Conservation (phyloP, 2,797 vertebrate genomes). For the Peromyscus attwateri region DNA sequence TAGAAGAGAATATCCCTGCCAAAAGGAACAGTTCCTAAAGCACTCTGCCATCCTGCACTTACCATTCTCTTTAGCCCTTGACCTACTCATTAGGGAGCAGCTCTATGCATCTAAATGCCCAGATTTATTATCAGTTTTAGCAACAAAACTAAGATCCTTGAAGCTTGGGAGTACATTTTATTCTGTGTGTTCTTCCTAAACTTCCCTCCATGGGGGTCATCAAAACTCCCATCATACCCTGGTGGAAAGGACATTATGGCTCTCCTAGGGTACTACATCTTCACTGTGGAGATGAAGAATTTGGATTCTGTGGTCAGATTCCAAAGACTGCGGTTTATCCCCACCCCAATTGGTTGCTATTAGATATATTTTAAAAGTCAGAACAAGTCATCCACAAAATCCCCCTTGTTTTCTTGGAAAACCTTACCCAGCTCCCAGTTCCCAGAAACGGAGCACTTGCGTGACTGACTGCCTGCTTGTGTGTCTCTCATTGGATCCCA, state of each 20-base stretch:
- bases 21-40: slow-evolving; percentile 34
- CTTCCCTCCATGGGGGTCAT: not conserved
- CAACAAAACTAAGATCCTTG: not conserved
- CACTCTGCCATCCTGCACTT: not conserved
- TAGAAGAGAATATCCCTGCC: not conserved
- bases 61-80: not conserved
- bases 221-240: not conserved
- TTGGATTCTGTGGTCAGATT: not conserved
- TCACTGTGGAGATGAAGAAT: not conserved
- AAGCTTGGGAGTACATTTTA: not conserved
- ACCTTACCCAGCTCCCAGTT: not conserved
- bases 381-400: not conserved
- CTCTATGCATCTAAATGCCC: not conserved
- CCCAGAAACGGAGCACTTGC: not conserved
- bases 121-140: not conserved
- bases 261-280: not conserved
- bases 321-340: not conserved
- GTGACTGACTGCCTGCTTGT: not conserved
- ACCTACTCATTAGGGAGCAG: not conserved
- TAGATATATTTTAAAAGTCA: not conserved
- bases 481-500: not conserved
- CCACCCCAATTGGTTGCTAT: not conserved
- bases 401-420: not conserved
- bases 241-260: not conserved
- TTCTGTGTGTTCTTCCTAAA: not conserved